These are phyloP conservation scores for Sprattus sprattus DNA, from an alignment of 2,113 vertebrate genomes.

Conservation along the genomic window DNA sequence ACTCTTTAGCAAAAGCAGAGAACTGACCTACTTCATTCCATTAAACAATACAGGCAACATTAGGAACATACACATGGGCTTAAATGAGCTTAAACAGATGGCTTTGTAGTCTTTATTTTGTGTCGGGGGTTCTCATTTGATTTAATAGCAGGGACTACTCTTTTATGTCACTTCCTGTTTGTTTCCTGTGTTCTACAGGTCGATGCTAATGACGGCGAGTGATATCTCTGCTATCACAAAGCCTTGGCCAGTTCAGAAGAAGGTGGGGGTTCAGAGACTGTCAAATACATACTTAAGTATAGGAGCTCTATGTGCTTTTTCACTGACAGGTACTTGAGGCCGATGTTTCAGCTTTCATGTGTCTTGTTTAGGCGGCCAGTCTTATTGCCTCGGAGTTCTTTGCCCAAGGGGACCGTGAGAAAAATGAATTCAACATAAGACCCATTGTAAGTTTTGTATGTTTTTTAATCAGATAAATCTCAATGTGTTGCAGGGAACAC, in stretches of 20 bases:
- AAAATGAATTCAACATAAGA: conserved; percentile 85
- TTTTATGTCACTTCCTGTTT: conserved; percentile 17
- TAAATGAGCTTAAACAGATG: not conserved
- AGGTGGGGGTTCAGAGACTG: conserved; percentile 62
- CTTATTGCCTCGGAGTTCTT: conserved; percentile 89
- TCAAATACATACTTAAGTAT: not conserved
- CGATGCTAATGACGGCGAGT: conserved; percentile 93
- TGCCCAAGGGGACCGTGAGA: conserved; percentile 90
- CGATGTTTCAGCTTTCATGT: not conserved
- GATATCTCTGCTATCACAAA: conserved; percentile 91
- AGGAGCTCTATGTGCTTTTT: not conserved
- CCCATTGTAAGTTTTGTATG: conserved; percentile 77
- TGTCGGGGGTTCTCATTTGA: no score
- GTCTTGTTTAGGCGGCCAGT: conserved; percentile 77
- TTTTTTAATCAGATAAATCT: no score
- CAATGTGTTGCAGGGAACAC: no score
- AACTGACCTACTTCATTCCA: no score
- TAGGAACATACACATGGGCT: not conserved
- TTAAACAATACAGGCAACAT: not conserved
- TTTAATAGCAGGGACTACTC: no score
- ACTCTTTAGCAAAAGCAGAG: not conserved
- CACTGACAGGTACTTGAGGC: conserved; percentile 8
- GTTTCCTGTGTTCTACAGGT: conserved; percentile 63
- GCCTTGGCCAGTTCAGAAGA: conserved; percentile 88
- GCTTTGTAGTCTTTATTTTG: not conserved